Evolutionary conservation across 2,113 vertebrate genomes (phyloP).

Genomic region (Ameiurus melas): DNA sequence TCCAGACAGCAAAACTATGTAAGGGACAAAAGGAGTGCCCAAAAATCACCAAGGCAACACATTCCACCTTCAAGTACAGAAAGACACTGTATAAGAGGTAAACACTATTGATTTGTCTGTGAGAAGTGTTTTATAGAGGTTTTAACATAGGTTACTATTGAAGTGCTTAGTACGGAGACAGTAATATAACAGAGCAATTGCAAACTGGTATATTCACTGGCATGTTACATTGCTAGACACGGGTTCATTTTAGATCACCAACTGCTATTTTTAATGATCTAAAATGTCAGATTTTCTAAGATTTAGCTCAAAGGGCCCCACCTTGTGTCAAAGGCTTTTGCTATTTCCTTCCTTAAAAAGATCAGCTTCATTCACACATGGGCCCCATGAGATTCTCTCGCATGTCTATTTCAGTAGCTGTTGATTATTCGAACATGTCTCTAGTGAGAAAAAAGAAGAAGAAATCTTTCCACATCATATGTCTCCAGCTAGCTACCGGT

Average conservation of each 20-base stretch:
- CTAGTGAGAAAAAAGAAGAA: slow-evolving; percentile 44
- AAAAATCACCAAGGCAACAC: slow-evolving; percentile 64
- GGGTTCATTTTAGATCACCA: background rate
- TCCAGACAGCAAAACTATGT: background rate
- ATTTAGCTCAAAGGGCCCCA: background rate
- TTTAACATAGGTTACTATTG: background rate
- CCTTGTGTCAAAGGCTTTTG: background rate
- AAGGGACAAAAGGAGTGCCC: slow-evolving; percentile 14
- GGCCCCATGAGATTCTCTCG: slow-evolving; percentile 59
- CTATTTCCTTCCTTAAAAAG: slow-evolving; percentile 43
- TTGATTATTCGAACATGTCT: slow-evolving; percentile 62
- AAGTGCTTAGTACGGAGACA: slow-evolving; percentile 4
- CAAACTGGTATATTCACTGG: background rate
- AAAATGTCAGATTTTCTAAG: background rate
- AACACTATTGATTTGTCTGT: background rate
- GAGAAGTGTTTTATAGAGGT: background rate
- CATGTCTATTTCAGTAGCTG: slow-evolving; percentile 65
- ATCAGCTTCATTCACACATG: slow-evolving; percentile 65
- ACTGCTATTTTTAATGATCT: background rate
- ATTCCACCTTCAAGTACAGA: slow-evolving; percentile 34
- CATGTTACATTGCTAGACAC: background rate
- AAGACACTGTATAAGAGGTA: background rate
- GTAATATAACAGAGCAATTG: background rate
- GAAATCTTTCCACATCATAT: slow-evolving; percentile 52
- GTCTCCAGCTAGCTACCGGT: slow-evolving; percentile 55